phyloP scores from a whole-genome alignment of 2,113 vertebrate species.

The Athene cunicularia region DNA sequence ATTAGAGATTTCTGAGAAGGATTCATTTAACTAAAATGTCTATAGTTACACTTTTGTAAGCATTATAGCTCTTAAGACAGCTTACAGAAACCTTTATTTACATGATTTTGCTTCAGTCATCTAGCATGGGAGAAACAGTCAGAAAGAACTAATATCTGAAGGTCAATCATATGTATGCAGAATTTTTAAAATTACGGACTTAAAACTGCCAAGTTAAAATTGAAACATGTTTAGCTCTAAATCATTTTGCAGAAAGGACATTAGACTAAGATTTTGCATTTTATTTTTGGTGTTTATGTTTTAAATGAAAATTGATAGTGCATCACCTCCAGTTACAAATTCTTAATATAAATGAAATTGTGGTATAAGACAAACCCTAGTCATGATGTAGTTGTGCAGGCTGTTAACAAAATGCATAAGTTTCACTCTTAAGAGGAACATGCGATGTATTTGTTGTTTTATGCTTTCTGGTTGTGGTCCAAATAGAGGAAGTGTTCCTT shows the following conservation, averaged over 20 bases:
- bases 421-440: conserved; percentile 95
- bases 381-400: conserved; percentile 98
- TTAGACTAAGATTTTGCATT: background rate
- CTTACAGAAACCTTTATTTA: background rate
- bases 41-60: background rate
- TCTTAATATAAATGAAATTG: background rate
- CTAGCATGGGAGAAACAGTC: background rate
- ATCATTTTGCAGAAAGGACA: background rate
- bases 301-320: background rate
- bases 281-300: background rate
- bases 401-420: conserved; percentile 99
- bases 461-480: conserved; percentile 70
- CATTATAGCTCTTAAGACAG: background rate
- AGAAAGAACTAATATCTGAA: background rate
- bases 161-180: background rate
- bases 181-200: background rate
- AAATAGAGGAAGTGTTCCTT: conserved; percentile 34
- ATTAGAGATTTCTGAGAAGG: background rate
- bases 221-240: background rate
- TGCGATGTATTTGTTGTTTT: conserved; percentile 91
- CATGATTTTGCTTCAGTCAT: background rate
- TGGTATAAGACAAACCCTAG: conserved; percentile 80
- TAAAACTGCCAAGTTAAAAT: background rate
- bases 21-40: background rate
- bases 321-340: background rate